Conservation (phyloP, 2,113 vertebrate species). For the Pardalotus punctatus region DNA sequence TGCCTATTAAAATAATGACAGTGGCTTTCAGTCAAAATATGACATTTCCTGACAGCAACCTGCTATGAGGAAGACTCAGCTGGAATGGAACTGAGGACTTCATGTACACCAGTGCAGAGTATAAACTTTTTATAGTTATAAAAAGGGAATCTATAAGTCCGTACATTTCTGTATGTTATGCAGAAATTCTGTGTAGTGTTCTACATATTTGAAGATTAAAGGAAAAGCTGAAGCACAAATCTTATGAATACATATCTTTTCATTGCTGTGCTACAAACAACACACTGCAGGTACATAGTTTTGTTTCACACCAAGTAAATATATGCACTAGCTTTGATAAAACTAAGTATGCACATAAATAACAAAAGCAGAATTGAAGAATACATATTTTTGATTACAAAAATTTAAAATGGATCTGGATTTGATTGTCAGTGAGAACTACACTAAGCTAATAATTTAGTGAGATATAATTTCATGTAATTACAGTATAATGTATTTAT, state of each 20-base stretch:
- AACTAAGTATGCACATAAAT: neutral
- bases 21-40: neutral
- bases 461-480: neutral
- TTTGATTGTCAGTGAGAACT: neutral
- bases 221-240: neutral
- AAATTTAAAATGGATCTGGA: neutral
- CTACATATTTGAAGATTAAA: neutral
- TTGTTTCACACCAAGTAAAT: neutral
- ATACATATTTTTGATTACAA: neutral
- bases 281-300: neutral
- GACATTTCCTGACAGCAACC: neutral
- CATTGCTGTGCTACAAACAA: neutral
- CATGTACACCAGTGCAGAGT: neutral
- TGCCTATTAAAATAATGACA: neutral
- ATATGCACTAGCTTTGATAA: neutral
- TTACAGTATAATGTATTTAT: neutral
- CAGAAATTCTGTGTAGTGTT: neutral
- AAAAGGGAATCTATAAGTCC: neutral
- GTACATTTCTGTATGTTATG: neutral
- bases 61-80: neutral
- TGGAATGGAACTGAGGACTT: neutral
- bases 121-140: neutral
- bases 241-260: neutral
- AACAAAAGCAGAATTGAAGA: neutral
- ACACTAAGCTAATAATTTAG: neutral